Base-by-base conservation (phyloP, 2,797 vertebrate genomes). In the Odontamblyopus lacepedii region DNA sequence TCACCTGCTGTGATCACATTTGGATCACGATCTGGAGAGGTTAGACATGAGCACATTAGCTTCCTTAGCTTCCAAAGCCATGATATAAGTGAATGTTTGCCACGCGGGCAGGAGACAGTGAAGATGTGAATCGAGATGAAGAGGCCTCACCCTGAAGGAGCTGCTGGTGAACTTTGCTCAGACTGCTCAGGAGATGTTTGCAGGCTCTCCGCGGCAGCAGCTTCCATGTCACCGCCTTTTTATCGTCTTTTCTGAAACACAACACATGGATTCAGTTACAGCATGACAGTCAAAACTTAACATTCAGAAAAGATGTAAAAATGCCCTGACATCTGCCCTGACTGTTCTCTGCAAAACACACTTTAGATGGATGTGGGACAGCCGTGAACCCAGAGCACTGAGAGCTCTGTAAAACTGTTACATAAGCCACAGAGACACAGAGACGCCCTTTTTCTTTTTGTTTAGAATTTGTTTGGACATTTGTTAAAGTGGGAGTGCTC, bases 191-290 rank as follows among this genome's bases (percentile, higher is more conserved):
- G 84, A 99, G 95, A 89, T 97, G 95, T 91, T 99, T 99, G 90
- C 96, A 99, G 78, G 98, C 96, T 90, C 97, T 97, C 93, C 98
- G 96, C 79, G 98, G 98, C 85, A 99, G 87, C 77, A 96, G 96
- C 90, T 99, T 99, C 98, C 97, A 99, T 0, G 96, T 96, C 77
- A 98, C 85, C 78, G 94, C 93, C 90, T 96, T 96, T 87, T 97
- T 98, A 88, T 99, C 97, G 50, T 98, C 98, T 87, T 93, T 97
- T 88, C 98, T 99, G 88, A 83, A 92, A 92, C 75, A 85, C 67
- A 89, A 57, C 86, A 87, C 78, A 78, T 82, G 85, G 72, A 81
- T 86, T 80, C 75, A 59, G 75, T 92, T 90, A 81, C n/a, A 76
- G 41, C 41, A 3, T 86, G 7, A 86, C 83, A 82, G 89, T 87